Evolutionary conservation across 1,140 invertebrate genomes (phyloP).

Genomic region (Branchinecta lindahli): DNA sequence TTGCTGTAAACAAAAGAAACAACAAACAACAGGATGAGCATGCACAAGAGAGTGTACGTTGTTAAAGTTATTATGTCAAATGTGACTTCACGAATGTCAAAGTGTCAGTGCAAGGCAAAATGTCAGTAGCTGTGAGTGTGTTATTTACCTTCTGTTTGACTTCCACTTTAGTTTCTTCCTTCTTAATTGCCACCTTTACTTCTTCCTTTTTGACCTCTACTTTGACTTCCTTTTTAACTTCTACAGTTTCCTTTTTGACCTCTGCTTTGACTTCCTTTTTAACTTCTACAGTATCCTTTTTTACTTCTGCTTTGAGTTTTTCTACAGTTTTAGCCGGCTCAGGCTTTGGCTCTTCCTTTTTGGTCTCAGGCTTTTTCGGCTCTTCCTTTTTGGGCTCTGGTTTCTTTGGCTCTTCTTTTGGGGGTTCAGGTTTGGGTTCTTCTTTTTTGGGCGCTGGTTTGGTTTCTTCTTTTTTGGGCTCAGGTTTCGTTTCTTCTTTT

Average conservation of each 20-base stretch:
- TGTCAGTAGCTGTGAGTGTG: slow-evolving; percentile 19
- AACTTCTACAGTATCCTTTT: slow-evolving; percentile 15
- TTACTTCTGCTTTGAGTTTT: slow-evolving; percentile 18
- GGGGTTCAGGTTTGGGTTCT: slow-evolving; percentile 33
- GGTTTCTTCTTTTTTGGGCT: slow-evolving; percentile 26
- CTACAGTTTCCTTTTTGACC: slow-evolving; percentile 22
- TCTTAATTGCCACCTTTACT: slow-evolving; percentile 26
- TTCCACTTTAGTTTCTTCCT: slow-evolving; percentile 25
- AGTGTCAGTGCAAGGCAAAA: background rate
- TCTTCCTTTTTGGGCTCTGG: slow-evolving; percentile 15
- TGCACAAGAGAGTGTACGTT: slow-evolving; percentile 11
- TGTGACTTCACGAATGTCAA: background rate
- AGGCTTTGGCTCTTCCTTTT: slow-evolving; percentile 19
- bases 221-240: slow-evolving; percentile 23
- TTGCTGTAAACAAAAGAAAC: background rate
- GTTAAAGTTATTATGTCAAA: slow-evolving; percentile 13
- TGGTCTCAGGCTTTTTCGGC: too few relatives aligned
- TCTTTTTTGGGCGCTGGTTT: slow-evolving; percentile 32
- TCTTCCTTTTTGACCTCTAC: slow-evolving; percentile 32
- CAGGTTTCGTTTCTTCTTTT: too few relatives aligned
- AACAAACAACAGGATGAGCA: slow-evolving; percentile 8
- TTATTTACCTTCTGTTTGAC: slow-evolving; percentile 28
- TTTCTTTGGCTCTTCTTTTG: slow-evolving; percentile 15
- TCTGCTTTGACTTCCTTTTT: slow-evolving; percentile 28
- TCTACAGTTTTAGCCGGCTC: too few relatives aligned